A percentile compares a stretch with the other conserved stretches of the same genome.
These are phyloP conservation scores for Neodon shergylaensis DNA, from an alignment of 2,113 vertebrate species.

Conservation along the genomic window DNA sequence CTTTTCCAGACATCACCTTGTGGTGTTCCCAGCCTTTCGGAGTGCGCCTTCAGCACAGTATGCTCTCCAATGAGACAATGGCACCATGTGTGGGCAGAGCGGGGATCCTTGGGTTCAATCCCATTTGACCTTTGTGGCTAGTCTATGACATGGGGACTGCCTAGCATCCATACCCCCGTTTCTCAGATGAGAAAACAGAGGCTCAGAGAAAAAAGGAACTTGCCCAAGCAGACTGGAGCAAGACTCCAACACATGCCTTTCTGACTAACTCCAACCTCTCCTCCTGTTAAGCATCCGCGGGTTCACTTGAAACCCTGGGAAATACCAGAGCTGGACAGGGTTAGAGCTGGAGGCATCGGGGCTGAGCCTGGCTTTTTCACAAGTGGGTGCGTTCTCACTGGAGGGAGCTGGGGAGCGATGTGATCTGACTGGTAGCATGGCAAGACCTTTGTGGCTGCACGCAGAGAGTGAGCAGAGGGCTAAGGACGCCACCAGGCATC, in stretches of 20 bases:
- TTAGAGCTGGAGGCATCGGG: accelerated
- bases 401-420: background rate
- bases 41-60: background rate
- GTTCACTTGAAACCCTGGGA: background rate
- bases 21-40: background rate
- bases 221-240: background rate
- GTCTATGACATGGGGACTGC: background rate
- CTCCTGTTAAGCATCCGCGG: accelerated
- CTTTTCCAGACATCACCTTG: background rate
- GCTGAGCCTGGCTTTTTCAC: background rate
- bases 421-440: background rate
- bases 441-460: background rate
- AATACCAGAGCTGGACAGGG: accelerated
- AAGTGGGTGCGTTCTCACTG: background rate
- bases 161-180: background rate
- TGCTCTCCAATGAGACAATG: background rate
- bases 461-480: background rate
- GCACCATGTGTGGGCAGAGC: background rate
- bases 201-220: background rate
- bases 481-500: background rate
- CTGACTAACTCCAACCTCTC: background rate
- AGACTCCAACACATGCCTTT: background rate
- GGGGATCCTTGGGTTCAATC: background rate
- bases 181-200: constrained; percentile 20
- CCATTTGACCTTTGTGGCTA: background rate